phyloP scores from a whole-genome alignment of 30 jellyfish, hydroid and myxozoan genomes.

The Aurelia coerulea region DNA sequence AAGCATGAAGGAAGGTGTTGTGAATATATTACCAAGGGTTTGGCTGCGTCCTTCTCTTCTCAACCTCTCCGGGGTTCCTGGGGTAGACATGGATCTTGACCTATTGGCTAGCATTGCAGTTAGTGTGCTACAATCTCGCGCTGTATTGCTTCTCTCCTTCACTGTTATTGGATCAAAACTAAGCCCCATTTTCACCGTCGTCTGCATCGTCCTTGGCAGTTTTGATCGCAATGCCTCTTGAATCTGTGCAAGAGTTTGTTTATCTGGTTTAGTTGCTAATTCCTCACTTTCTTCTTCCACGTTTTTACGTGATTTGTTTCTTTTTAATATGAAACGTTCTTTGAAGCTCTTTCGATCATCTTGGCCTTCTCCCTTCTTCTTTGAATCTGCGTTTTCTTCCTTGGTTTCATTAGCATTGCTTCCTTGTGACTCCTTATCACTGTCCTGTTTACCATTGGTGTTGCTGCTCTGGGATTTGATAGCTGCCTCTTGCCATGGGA shows the following conservation, averaged over 20 bases:
- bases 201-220: constrained; percentile 65
- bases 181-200: constrained; percentile 80
- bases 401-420: neutral
- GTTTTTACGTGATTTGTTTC: neutral
- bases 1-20: constrained; percentile 35
- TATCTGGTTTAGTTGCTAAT: constrained; percentile 5
- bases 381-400: neutral
- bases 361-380: neutral
- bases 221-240: constrained; percentile 63
- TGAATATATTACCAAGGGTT: constrained; percentile 4
- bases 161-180: constrained; percentile 70
- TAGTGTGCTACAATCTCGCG: constrained; percentile 26
- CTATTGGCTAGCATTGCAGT: constrained; percentile 29
- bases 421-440: neutral
- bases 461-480: neutral
- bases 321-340: constrained; percentile 22
- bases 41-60: constrained; percentile 9
- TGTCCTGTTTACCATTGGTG: neutral
- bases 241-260: constrained; percentile 61
- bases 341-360: neutral
- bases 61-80: neutral
- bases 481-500: neutral
- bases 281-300: constrained; percentile 5
- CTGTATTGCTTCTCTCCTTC: constrained; percentile 44
- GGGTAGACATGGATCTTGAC: constrained; percentile 42